Evolutionary conservation across 2,113 vertebrate genomes (phyloP).

Genomic region (Ochotona princeps): DNA sequence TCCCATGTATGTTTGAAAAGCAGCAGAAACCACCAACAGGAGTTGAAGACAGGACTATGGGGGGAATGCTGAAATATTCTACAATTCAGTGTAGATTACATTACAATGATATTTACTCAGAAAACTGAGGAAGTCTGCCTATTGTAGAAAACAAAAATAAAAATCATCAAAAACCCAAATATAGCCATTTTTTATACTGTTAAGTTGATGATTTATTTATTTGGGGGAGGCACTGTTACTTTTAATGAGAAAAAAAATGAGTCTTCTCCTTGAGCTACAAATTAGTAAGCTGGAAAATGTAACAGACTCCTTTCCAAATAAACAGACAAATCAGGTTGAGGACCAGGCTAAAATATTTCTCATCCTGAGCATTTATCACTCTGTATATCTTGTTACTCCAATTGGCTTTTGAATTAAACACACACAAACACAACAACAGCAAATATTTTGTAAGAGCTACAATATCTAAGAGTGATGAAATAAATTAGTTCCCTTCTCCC

Average conservation of each 20-base stretch:
- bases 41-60: background rate
- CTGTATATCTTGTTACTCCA: conserved; percentile 66
- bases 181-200: conserved; percentile 72
- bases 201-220: conserved; percentile 63
- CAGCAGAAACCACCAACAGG: conserved; percentile 38
- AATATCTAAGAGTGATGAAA: conserved; percentile 80
- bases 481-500: conserved; percentile 79
- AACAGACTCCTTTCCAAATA: conserved; percentile 79
- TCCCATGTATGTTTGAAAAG: background rate
- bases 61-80: background rate
- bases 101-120: conserved; percentile 2
- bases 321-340: conserved; percentile 72
- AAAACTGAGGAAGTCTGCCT: conserved; percentile 47
- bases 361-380: conserved; percentile 67
- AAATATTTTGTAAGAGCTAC: conserved; percentile 59
- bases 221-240: conserved; percentile 34
- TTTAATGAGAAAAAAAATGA: conserved; percentile 65
- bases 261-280: conserved; percentile 71
- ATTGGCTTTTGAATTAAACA: conserved; percentile 66
- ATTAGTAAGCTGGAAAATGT: conserved; percentile 62
- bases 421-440: background rate
- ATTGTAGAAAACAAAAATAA: background rate
- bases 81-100: background rate
- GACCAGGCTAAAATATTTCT: conserved; percentile 74
- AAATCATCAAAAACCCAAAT: background rate